A percentile compares a stretch with the other conserved stretches of the same genome.
Evolutionary conservation across 2,797 vertebrate genomes (phyloP).

Genomic region (Galagoides demidoff): DNA sequence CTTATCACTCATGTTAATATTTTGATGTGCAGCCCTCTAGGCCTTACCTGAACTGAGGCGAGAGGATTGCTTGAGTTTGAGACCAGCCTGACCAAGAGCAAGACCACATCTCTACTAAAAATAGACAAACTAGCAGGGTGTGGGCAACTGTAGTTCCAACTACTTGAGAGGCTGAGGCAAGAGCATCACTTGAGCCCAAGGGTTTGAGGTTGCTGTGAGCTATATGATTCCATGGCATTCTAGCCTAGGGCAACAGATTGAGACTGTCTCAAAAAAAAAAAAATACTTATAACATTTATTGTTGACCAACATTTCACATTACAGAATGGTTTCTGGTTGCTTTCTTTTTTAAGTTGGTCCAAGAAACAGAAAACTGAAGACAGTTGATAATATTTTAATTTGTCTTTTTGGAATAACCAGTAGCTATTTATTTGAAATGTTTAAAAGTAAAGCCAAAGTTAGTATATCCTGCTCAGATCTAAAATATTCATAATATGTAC

Average conservation of each 20-base stretch:
- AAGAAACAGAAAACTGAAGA: not conserved
- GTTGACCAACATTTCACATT: not conserved
- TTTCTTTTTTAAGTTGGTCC: not conserved
- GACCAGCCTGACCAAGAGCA: too few species aligned
- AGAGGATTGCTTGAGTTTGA: too few species aligned
- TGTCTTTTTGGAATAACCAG: conserved; percentile 28
- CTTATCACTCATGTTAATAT: not conserved
- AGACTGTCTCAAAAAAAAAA: too few species aligned
- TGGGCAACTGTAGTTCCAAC: too few species aligned
- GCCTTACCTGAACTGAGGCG: not conserved
- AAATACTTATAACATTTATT: not conserved
- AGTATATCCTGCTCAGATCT: not conserved
- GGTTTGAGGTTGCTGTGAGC: too few species aligned
- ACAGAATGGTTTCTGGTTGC: not conserved
- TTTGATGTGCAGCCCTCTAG: not conserved
- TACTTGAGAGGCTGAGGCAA: too few species aligned
- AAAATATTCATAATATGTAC: not conserved
- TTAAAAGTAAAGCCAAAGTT: not conserved
- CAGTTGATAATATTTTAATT: conserved; percentile 17
- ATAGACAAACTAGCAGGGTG: too few species aligned
- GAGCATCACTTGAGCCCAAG: too few species aligned
- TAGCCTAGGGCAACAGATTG: too few species aligned
- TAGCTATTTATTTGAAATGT: not conserved
- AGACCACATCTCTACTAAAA: too few species aligned
- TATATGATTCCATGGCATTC: too few species aligned